phyloP scores from a whole-genome alignment of 2,888 invertebrate genomes.

The Marasmarcha lunaedactyla region DNA sequence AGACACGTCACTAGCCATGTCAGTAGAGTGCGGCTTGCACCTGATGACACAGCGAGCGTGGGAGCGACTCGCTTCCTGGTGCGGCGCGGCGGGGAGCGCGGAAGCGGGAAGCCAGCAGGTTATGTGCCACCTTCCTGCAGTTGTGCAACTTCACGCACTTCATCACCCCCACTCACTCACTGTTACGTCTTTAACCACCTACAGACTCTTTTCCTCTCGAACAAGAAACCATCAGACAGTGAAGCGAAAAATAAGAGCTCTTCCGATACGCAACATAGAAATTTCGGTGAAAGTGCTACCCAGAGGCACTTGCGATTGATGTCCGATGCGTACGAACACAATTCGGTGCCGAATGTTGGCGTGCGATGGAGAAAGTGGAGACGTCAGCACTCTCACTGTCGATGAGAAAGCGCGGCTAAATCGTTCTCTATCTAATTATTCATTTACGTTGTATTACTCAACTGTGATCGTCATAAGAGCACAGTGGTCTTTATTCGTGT shows the following conservation, averaged over 20 bases:
- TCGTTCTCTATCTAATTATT: background rate
- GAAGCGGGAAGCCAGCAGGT: conserved; percentile 57
- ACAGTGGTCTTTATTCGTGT: background rate
- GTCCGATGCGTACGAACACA: background rate
- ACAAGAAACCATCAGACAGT: too few relatives aligned
- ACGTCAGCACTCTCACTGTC: conserved; percentile 25
- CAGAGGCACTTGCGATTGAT: background rate
- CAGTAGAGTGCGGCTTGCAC: conserved; percentile 1
- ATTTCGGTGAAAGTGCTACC: background rate
- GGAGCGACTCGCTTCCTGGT: conserved; percentile 3
- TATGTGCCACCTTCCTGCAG: conserved; percentile 42
- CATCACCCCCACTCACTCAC: conserved; percentile 5
- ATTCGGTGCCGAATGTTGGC: too few relatives aligned
- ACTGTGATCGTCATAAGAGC: background rate
- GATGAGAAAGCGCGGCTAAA: conserved; percentile 5
- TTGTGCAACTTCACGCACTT: conserved; percentile 7
- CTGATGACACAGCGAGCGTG: conserved; percentile 1
- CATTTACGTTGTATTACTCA: background rate
- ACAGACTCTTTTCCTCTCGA: too few relatives aligned
- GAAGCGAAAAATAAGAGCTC: background rate
- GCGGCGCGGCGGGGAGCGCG: conserved; percentile 18
- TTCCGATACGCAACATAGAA: too few relatives aligned
- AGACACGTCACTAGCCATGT: background rate
- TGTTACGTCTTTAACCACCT: background rate
- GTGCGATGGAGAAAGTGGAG: conserved; percentile 4